Conservation (phyloP, 92 coral and sea anemone genomes). For the Bergia puertoricense region DNA sequence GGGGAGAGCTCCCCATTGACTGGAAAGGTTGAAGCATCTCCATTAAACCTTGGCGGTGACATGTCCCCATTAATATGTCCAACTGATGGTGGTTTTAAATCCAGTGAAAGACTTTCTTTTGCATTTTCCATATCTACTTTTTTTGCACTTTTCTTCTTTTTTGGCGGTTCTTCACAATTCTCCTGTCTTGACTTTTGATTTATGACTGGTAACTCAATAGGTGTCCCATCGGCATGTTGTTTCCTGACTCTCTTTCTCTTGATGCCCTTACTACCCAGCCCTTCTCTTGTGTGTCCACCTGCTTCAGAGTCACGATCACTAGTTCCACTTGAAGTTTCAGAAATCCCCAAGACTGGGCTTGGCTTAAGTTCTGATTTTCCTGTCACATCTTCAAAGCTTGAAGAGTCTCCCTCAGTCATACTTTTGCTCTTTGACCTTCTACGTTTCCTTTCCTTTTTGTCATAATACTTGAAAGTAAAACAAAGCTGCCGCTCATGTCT, state of each 20-base stretch:
- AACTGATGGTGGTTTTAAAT: conserved; percentile 29
- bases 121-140: conserved; percentile 21
- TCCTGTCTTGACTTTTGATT: conserved; percentile 23
- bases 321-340: conserved; percentile 24
- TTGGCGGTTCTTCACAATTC: conserved; percentile 43
- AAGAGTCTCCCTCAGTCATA: conserved; percentile 39
- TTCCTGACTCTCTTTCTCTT: conserved; percentile 39
- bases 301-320: conserved; percentile 17
- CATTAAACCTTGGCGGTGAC: conserved; percentile 73
- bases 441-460: conserved; percentile 63
- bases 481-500: conserved; percentile 90
- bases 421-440: conserved; percentile 50
- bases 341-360: background rate
- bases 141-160: conserved; percentile 23
- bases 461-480: conserved; percentile 88
- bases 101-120: conserved; percentile 38
- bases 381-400: conserved; percentile 17
- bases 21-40: conserved; percentile 55
- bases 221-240: conserved; percentile 41
- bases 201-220: conserved; percentile 14
- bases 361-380: conserved; percentile 7
- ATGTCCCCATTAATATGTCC: conserved; percentile 11
- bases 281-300: background rate
- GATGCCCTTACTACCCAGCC: background rate
- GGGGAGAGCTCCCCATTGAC: conserved; percentile 77